These are phyloP conservation scores for Monopis laevigella DNA, from an alignment of 2,888 invertebrate genomes.

Conservation along the genomic window DNA sequence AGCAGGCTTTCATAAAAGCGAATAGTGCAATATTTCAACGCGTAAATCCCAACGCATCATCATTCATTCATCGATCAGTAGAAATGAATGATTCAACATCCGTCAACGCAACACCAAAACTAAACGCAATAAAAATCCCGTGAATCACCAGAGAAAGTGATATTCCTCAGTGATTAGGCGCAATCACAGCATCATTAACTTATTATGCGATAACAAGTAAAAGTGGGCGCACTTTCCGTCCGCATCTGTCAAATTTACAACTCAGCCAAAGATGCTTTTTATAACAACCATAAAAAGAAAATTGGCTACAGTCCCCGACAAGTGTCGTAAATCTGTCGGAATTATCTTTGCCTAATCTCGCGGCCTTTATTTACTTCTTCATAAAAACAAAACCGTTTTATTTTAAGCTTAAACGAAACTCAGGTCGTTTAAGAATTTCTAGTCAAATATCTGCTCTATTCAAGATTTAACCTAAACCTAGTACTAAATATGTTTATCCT, in stretches of 20 bases:
- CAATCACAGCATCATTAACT: constrained; percentile 9
- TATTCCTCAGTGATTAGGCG: constrained; percentile 12
- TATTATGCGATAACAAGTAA: constrained; percentile 6
- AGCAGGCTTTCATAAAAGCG: no score
- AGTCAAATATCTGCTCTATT: no score
- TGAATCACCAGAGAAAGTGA: constrained; percentile 11
- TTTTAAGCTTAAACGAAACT: no score
- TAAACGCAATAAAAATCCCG: neutral
- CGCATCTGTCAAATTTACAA: constrained; percentile 12
- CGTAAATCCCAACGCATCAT: no score
- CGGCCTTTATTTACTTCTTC: no score
- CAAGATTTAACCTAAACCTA: no score
- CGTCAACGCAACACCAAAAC: constrained; percentile 4
- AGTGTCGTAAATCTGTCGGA: constrained; percentile 31
- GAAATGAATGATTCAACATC: no score
- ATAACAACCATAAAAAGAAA: constrained; percentile 24
- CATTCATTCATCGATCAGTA: no score
- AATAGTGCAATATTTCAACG: no score
- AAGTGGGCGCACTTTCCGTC: constrained; percentile 7
- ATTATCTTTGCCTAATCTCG: no score
- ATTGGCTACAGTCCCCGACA: constrained; percentile 30
- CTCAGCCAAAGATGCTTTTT: constrained; percentile 7
- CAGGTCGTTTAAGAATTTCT: no score
- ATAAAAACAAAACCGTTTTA: neutral
- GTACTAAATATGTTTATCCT: no score